Evolutionary conservation across 2,888 invertebrate genomes (phyloP), one percentile per base, ranked within the genome.

Genomic region (Hipparchia sbordonii): DNA sequence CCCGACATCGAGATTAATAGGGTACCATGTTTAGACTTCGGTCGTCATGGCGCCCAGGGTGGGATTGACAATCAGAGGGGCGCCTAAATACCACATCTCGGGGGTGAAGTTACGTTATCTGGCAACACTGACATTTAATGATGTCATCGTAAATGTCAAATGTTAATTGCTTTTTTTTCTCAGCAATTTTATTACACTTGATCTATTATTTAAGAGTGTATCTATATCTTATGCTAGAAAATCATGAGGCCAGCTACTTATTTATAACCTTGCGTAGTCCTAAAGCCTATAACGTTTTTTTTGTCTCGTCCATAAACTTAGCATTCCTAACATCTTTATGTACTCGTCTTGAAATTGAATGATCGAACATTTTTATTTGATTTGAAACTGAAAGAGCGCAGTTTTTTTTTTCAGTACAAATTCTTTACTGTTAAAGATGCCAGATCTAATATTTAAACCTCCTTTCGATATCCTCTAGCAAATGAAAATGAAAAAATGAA

Each of bases 1-100:
- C 92, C 90, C 89, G 82, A 82, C 87, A 80, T 80, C 77, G 90
- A 91, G 92, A 92, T 92, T 92, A 91, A 92, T 92, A 89, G 89
- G 88, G 88, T 85, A 79, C 79, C 79, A 79, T 93, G 93, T 93
- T 92, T 92, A 89, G 90, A 84, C 86, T 81, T 78, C 83, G 84
- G 92, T 93, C 85, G 86, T 85, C 89, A 92, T 92, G 85, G 89
- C 87, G 85, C 80, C 86, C 82, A 77, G 86, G 87, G 87, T 80
- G 84, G 85, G 83, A 86, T 82, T 86, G 88, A 82, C 90, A 89
- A 89, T 88, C 88, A 88, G 85, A 80, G 78, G 84, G 82, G 84
- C 82, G 82, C 82, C 82, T 83, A 90, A 92, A 92, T 92, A 85
- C 88, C 91, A 91, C 91, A 91, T 92, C 92, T 92, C 92, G 76